Conservation (phyloP, 2,888 invertebrate genomes). For the Liopterus haemorrhoidalis region DNA sequence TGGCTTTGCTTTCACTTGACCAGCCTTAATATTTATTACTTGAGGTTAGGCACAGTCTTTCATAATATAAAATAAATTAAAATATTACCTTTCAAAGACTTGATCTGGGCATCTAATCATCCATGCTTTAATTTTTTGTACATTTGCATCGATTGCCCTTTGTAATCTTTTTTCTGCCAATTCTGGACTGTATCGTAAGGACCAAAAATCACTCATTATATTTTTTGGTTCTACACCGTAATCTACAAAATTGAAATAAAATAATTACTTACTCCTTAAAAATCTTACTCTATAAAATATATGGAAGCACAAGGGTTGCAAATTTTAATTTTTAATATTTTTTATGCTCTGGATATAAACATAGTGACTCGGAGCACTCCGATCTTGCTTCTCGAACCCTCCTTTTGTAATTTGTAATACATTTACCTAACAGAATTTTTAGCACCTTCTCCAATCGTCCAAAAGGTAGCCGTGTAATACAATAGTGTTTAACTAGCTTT, state of each 20-base stretch:
- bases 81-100: slow-evolving; percentile 41
- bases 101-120: slow-evolving; percentile 44
- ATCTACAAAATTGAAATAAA: slow-evolving; percentile 35
- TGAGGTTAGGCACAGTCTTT: no score
- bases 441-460: slow-evolving; percentile 24
- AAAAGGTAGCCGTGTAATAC: slow-evolving; percentile 29
- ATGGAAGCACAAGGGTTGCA: slow-evolving; percentile 23
- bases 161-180: slow-evolving; percentile 39
- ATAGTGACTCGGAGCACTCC: no score
- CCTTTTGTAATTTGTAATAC: neutral
- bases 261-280: slow-evolving; percentile 12
- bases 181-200: slow-evolving; percentile 41
- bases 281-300: slow-evolving; percentile 21
- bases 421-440: slow-evolving; percentile 18
- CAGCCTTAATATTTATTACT: no score
- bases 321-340: neutral
- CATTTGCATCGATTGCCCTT: slow-evolving; percentile 38
- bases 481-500: slow-evolving; percentile 27
- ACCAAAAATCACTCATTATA: slow-evolving; percentile 46
- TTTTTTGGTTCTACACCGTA: slow-evolving; percentile 39
- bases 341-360: slow-evolving; percentile 4
- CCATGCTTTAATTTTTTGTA: slow-evolving; percentile 47
- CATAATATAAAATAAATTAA: no score
- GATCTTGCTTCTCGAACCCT: no score
- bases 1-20: no score